These are phyloP conservation scores for Dasyornis broadbenti DNA, from an alignment of 2,113 vertebrate species.

Conservation along the genomic window DNA sequence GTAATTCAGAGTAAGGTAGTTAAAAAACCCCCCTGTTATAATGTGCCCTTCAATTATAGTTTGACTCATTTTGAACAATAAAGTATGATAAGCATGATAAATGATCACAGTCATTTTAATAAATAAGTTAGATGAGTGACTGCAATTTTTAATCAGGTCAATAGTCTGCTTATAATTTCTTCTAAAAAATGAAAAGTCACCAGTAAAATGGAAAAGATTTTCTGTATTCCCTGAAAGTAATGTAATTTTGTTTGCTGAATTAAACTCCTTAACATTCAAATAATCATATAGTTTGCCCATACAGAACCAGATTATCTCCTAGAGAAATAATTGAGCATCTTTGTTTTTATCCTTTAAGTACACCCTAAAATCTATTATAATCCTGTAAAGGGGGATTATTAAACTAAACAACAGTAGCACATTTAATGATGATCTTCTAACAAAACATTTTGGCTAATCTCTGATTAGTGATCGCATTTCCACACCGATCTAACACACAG, in stretches of 20 bases:
- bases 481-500: background rate
- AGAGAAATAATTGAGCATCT: background rate
- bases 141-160: background rate
- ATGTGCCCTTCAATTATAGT: background rate
- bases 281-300: background rate
- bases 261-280: background rate
- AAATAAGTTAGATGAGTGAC: background rate
- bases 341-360: slow-evolving; percentile 24
- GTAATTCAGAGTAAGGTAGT: background rate
- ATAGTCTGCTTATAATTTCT: background rate
- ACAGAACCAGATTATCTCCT: background rate
- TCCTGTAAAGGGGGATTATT: background rate
- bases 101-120: background rate
- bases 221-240: background rate
- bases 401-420: background rate
- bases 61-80: background rate
- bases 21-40: background rate
- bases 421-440: slow-evolving; percentile 27
- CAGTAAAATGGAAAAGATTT: background rate
- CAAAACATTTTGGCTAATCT: slow-evolving; percentile 8
- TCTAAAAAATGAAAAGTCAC: background rate
- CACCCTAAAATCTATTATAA: background rate
- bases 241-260: background rate
- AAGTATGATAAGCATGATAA: background rate
- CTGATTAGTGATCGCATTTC: background rate